Evolutionary conservation across 2,113 vertebrate genomes (phyloP), one percentile per base, ranked within the genome.

Genomic region (Eurystomus gularis): DNA sequence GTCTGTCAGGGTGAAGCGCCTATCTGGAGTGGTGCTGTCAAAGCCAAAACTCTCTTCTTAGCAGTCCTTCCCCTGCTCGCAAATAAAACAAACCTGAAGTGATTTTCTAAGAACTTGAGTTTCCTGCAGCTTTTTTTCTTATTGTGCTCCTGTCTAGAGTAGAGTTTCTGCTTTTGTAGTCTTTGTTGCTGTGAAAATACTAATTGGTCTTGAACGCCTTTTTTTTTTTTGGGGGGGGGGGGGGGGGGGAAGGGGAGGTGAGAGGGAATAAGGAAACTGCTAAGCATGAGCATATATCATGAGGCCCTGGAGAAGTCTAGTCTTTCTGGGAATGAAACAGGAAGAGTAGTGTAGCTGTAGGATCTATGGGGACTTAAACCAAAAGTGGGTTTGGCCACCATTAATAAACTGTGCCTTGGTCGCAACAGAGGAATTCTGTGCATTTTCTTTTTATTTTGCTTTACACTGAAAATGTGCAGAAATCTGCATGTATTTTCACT

Each of bases 1-100:
- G 77, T 95, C 83, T 96, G 91, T 94, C 87, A 65, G 93, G 84
- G 54, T 95, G 96, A 97, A 96, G 87, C 9, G 42, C 95, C 75
- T 91, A 66, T 85, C 87, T 95, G 87, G 93, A 97, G 95, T 96
- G 96, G 88, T 85, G 94, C 68, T 96, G 90, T 96, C 97, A 96
- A 96, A 95, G 96, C 75, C 72, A 88, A 97, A 96, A 94, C 93
- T 96, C 96, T 87, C 69, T 68, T 95, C 88, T 96, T 94, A 93
- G 95, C 54, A 31, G 95, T 96, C 68, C 87, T 95, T 94, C 82
- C 40, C n/a, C 66, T 94, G 60, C 49, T 42, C 3, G 1, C 82
- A 82, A 72, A 79, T 89, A 76, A 88, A 88, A 86, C 71, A 86
- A 93, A 93, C 93, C 90, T 57, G 40, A 64, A 93, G 40, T 11